Conservation (phyloP, 2,888 invertebrate genomes). For the Lepidocyrtoides sp. region DNA sequence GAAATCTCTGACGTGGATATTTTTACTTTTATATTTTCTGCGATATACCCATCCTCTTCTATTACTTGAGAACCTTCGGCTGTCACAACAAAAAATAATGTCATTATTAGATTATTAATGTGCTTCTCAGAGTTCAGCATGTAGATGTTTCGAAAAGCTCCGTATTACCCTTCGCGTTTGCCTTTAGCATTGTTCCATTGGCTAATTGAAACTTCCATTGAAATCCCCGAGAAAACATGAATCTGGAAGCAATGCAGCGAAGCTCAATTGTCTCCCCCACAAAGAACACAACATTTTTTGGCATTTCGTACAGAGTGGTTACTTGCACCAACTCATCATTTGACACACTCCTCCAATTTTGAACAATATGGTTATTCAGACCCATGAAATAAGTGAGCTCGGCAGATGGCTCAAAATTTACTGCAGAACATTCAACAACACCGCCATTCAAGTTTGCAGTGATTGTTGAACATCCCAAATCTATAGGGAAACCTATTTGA, state of each 20-base stretch:
- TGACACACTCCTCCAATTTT: constrained; percentile 69
- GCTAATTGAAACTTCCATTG: constrained; percentile 75
- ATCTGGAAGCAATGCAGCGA: constrained; percentile 69
- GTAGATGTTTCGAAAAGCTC: neutral
- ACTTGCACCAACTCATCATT: constrained; percentile 65
- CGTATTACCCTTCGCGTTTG: constrained; percentile 64
- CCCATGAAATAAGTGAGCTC: constrained; percentile 76
- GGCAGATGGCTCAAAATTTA: constrained; percentile 62
- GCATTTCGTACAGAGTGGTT: constrained; percentile 11
- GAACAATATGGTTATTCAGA: constrained; percentile 66
- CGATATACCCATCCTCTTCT: constrained; percentile 60
- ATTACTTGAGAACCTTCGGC: constrained; percentile 58
- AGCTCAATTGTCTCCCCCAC: constrained; percentile 78
- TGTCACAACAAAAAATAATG: neutral
- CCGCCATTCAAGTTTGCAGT: constrained; percentile 76
- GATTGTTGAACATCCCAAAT: constrained; percentile 61
- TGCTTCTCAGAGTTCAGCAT: too few species aligned
- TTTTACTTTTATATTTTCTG: constrained; percentile 63
- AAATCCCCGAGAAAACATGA: constrained; percentile 77
- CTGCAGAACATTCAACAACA: constrained; percentile 69
- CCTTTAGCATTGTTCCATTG: constrained; percentile 74
- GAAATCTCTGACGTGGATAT: constrained; percentile 70
- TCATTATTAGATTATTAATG: neutral
- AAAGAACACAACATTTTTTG: constrained; percentile 60
- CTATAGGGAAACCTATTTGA: constrained; percentile 70